Conservation (phyloP, 1,140 invertebrate genomes). For the Macrotrachela quadricornifera region DNA sequence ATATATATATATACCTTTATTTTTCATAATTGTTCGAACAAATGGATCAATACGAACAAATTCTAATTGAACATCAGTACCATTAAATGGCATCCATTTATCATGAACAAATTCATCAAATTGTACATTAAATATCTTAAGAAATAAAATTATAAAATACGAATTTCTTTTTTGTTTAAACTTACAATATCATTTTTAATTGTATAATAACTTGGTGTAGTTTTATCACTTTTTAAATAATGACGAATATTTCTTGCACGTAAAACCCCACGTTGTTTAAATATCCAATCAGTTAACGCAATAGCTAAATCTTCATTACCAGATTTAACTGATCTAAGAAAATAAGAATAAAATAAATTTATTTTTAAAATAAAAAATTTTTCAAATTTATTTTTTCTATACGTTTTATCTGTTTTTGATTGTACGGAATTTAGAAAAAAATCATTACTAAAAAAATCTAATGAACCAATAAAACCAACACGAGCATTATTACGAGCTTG, state of each 20-base stretch:
- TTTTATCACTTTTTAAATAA: slow-evolving; percentile 51
- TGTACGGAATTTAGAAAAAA: slow-evolving; percentile 39
- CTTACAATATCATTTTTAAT: slow-evolving; percentile 78
- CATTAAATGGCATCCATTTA: slow-evolving; percentile 73
- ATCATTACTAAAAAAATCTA: slow-evolving; percentile 92
- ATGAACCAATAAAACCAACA: slow-evolving; percentile 81
- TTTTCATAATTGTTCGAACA: slow-evolving; percentile 55
- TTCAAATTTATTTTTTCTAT: too few species aligned
- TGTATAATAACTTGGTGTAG: slow-evolving; percentile 64
- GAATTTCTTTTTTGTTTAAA: neutral
- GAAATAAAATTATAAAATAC: neutral
- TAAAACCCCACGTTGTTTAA: slow-evolving; percentile 80
- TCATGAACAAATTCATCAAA: slow-evolving; percentile 65
- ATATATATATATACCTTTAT: neutral
- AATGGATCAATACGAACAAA: slow-evolving; percentile 99
- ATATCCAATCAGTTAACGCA: slow-evolving; percentile 79
- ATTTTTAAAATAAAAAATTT: too few species aligned
- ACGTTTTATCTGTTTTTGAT: too few species aligned
- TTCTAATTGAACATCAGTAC: slow-evolving; percentile 81
- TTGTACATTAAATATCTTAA: slow-evolving; percentile 45
- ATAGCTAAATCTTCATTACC: slow-evolving; percentile 66
- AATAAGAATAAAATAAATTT: too few species aligned
- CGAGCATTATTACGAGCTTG: slow-evolving; percentile 96
- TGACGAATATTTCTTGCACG: slow-evolving; percentile 68
- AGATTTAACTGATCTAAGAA: slow-evolving; percentile 27